phyloP scores from a whole-genome alignment of 2,113 vertebrate species.

The Brevimyrus niger region DNA sequence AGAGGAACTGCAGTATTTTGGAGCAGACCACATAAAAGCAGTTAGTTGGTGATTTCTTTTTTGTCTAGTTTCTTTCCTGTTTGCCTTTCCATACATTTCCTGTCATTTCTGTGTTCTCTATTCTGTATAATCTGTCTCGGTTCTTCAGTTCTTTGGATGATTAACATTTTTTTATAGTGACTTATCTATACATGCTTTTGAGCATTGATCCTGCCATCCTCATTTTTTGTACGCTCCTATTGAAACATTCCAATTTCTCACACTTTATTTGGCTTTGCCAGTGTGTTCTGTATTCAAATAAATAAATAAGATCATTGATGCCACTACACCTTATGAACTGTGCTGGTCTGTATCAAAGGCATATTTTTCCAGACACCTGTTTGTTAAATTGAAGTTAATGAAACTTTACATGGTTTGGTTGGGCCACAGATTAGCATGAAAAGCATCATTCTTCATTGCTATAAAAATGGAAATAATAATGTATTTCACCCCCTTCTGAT shows the following conservation, averaged over 20 bases:
- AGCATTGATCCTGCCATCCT: not conserved
- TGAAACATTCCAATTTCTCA: not conserved
- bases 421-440: not conserved
- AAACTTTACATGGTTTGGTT: not conserved
- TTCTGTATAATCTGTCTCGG: slow-evolving; percentile 41
- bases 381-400: slow-evolving; percentile 5
- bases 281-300: not conserved
- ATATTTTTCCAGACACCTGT: not conserved
- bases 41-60: slow-evolving; percentile 27
- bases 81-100: slow-evolving; percentile 22
- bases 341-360: not conserved
- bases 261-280: not conserved
- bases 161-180: not conserved
- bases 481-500: not conserved
- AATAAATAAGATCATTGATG: not conserved
- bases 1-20: not conserved
- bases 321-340: not conserved
- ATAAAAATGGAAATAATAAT: not conserved
- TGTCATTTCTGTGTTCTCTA: slow-evolving; percentile 29
- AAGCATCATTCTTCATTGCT: not conserved
- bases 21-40: slow-evolving; percentile 26
- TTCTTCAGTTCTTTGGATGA: slow-evolving; percentile 48
- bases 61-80: slow-evolving; percentile 28
- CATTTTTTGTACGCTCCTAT: not conserved
- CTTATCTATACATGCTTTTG: not conserved